phyloP scores from a whole-genome alignment of 1,140 invertebrate genomes.

The Drosophila serrata region DNA sequence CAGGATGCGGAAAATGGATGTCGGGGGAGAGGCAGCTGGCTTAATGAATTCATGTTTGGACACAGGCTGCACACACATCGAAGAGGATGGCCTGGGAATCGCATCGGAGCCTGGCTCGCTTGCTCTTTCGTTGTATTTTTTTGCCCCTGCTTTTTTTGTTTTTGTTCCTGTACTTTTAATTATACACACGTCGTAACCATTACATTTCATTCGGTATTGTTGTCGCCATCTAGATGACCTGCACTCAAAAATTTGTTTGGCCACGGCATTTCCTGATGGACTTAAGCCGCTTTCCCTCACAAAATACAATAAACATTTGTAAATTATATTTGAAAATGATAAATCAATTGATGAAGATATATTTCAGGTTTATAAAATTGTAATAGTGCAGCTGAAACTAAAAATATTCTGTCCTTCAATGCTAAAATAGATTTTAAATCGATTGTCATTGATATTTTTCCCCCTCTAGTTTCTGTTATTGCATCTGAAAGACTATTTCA shows the following conservation, averaged over 20 bases:
- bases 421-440: neutral
- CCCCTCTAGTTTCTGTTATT: neutral
- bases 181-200: constrained; percentile 80
- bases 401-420: no score
- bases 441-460: neutral
- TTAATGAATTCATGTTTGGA: constrained; percentile 79
- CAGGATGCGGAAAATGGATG: constrained; percentile 15
- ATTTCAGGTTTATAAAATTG: no score
- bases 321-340: no score
- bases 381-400: neutral
- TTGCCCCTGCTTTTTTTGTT: neutral
- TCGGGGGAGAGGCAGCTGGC: constrained; percentile 25
- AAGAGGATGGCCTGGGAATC: constrained; percentile 25
- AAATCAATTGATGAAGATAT: no score
- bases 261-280: neutral
- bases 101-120: constrained; percentile 18
- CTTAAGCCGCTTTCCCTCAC: neutral
- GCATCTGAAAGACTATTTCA: neutral
- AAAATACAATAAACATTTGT: neutral
- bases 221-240: constrained; percentile 48
- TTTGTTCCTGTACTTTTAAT: constrained; percentile 65
- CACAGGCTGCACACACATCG: constrained; percentile 44
- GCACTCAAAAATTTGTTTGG: neutral
- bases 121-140: constrained; percentile 9
- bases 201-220: constrained; percentile 79